phyloP scores from a whole-genome alignment of 1,140 invertebrate species.

The Brevipalpus yothersi region DNA sequence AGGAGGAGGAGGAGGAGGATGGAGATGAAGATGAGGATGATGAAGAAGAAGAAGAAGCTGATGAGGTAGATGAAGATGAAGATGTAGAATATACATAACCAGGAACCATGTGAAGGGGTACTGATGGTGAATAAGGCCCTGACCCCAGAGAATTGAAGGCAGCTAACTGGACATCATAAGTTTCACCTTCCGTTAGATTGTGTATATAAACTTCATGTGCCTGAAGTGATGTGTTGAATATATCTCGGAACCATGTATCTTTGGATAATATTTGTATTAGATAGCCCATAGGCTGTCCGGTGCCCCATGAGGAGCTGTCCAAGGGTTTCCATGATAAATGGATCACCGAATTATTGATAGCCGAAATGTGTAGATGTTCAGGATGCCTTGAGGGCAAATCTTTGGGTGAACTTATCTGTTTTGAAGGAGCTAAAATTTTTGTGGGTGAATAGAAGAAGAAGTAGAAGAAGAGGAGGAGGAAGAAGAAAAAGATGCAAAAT shows the following conservation, averaged over 20 bases:
- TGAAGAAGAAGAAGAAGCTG: neutral
- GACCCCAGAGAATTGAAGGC: constrained; percentile 39
- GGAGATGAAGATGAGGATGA: neutral
- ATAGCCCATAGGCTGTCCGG: neutral
- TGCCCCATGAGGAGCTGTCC: neutral
- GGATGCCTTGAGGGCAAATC: constrained; percentile 13
- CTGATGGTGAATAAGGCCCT: constrained; percentile 34
- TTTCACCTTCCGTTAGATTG: constrained; percentile 38
- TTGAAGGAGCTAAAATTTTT: too few relatives aligned
- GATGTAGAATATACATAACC: neutral
- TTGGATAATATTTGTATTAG: neutral
- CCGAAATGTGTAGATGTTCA: neutral
- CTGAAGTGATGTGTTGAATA: neutral
- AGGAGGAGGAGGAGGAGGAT: neutral
- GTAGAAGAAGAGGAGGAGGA: too few relatives aligned
- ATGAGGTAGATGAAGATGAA: neutral
- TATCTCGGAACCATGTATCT: neutral
- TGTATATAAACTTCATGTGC: constrained; percentile 19
- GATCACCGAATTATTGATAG: neutral
- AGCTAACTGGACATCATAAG: constrained; percentile 44
- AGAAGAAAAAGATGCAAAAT: too few relatives aligned
- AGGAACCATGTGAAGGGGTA: constrained; percentile 13
- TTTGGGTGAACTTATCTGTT: constrained; percentile 9
- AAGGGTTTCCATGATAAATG: neutral
- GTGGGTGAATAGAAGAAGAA: too few relatives aligned